phyloP scores from a whole-genome alignment of 2,797 vertebrate species.

The Myripristis jacobus region DNA sequence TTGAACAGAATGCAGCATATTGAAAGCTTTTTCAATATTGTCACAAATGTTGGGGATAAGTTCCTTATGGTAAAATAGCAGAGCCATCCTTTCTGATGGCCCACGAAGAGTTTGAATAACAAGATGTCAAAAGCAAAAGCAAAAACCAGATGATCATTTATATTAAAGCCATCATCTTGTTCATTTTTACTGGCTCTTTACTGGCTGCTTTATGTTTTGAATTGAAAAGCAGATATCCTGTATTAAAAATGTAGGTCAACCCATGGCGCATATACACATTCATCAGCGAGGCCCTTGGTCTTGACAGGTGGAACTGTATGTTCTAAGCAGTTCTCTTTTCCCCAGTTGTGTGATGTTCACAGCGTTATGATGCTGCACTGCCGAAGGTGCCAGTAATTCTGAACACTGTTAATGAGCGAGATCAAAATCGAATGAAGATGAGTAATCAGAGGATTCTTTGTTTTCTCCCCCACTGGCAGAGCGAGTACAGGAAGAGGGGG shows the following conservation, averaged over 20 bases:
- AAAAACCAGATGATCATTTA: background rate
- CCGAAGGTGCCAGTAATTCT: background rate
- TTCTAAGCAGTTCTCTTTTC: background rate
- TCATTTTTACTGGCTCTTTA: constrained; percentile 23
- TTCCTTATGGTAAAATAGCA: constrained; percentile 19
- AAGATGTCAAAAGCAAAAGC: constrained; percentile 21
- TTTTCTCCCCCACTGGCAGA: constrained; percentile 73
- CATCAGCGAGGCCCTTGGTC: constrained; percentile 8
- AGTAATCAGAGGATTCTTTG: constrained; percentile 12
- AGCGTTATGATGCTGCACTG: constrained; percentile 8
- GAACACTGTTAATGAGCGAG: background rate
- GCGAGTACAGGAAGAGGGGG: constrained; percentile 93
- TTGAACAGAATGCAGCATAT: too few relatives aligned
- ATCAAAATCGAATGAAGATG: background rate
- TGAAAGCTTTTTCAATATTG: constrained; percentile 39
- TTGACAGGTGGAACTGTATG: constrained; percentile 15
- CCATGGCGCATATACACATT: background rate
- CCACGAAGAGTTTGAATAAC: constrained; percentile 31
- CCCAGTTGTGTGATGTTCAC: background rate
- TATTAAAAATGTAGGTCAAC: background rate
- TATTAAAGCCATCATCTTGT: constrained; percentile 8
- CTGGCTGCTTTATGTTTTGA: background rate
- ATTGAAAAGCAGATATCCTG: constrained; percentile 8
- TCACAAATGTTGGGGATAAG: background rate
- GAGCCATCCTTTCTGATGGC: constrained; percentile 26